A percentile compares a stretch with the other conserved stretches of the same genome.
These are phyloP conservation scores for Urosaurus nigricauda DNA, from an alignment of 2,797 vertebrate genomes.

Conservation along the genomic window DNA sequence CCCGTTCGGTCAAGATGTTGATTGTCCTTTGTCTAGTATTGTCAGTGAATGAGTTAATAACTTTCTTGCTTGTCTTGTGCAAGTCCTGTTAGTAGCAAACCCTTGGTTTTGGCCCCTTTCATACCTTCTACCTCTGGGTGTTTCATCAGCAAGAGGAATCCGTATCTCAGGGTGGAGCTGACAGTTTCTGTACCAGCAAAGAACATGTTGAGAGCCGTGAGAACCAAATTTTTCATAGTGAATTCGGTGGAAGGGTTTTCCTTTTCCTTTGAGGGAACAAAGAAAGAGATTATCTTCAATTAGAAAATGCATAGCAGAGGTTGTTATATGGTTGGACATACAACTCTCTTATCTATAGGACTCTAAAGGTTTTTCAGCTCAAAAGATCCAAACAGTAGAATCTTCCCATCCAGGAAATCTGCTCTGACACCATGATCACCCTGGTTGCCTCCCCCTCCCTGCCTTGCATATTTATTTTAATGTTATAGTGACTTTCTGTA, in stretches of 20 bases:
- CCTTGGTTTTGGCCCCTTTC: no score
- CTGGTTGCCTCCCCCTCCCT: no score
- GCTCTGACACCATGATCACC: neutral
- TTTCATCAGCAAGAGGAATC: constrained; percentile 55
- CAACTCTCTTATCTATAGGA: no score
- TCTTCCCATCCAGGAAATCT: no score
- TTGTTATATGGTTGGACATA: no score
- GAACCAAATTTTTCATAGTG: constrained; percentile 55
- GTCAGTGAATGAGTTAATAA: neutral
- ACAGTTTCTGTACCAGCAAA: constrained; percentile 57
- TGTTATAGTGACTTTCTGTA: neutral
- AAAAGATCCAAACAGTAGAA: neutral
- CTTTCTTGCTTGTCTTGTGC: neutral
- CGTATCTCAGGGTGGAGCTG: constrained; percentile 55
- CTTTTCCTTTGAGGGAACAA: constrained; percentile 61
- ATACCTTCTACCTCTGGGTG: constrained; percentile 61
- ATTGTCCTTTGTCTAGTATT: neutral
- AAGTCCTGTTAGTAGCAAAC: neutral
- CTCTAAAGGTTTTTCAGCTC: neutral
- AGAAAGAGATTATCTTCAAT: neutral
- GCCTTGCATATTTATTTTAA: no score
- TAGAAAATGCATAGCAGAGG: neutral
- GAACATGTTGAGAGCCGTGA: constrained; percentile 48
- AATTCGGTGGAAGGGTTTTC: constrained; percentile 71
- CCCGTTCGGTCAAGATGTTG: neutral